phyloP scores from a whole-genome alignment of 2,888 invertebrate species.

The Drosophila imparisetae region DNA sequence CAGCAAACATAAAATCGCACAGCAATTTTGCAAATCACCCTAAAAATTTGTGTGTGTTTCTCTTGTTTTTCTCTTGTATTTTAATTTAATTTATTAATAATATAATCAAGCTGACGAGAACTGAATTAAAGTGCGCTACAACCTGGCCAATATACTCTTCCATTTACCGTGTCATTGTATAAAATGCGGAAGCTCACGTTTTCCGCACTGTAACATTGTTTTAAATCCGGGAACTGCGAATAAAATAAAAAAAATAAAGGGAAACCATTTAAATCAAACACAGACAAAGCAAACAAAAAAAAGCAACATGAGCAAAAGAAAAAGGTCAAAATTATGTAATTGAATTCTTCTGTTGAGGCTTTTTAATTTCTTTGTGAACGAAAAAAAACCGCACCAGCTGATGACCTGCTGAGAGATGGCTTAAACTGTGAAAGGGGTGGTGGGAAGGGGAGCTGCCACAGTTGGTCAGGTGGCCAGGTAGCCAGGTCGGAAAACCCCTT shows the following conservation, averaged over 20 bases:
- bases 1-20: background rate
- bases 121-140: background rate
- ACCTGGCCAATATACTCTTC: background rate
- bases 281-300: conserved; percentile 27
- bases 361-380: conserved; percentile 55
- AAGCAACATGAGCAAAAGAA: conserved; percentile 7
- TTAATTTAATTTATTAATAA: background rate
- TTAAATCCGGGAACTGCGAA: conserved; percentile 1
- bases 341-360: conserved; percentile 72
- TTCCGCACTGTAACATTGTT: conserved; percentile 18
- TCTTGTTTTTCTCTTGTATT: background rate
- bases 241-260: background rate
- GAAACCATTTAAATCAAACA: conserved; percentile 49
- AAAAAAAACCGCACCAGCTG: conserved; percentile 26
- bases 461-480: conserved; percentile 26
- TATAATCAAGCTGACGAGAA: background rate
- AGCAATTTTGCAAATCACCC: background rate
- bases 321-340: conserved; percentile 64
- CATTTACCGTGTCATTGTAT: background rate
- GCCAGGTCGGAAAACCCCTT: conserved; percentile 8
- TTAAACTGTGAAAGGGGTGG: background rate
- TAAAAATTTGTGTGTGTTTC: background rate
- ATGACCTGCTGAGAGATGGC: conserved; percentile 15
- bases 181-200: conserved; percentile 8
- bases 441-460: background rate